Base-by-base conservation (phyloP, 2,113 vertebrate species). In the Cyprinodon variegatus region DNA sequence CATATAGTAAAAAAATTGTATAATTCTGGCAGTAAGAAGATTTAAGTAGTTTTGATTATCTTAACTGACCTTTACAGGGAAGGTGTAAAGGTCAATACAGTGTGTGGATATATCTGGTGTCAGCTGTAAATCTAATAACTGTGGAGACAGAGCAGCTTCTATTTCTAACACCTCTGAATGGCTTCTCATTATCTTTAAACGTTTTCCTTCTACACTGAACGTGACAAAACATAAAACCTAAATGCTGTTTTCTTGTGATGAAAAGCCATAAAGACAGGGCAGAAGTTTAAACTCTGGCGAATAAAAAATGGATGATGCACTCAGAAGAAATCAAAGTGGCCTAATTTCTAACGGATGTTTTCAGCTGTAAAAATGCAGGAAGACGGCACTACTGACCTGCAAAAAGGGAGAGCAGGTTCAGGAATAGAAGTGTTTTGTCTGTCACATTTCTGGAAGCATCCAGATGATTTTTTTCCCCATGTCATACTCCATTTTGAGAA, bases 281-380 rank as follows among this genome's bases (percentile, higher is more conserved):
- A 75, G 65, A 53, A 64, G 57, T 76, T 74, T 66, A n/a, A 76
- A 83, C 65, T 60, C 50, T 15, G 67, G 70, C 29, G 50, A n/a
- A 88, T 86, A 39, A 83, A 91, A 87, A 77, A 90, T 90, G 73
- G 22, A 90, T 84, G 86, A 78, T 13, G 74, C 74, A 77, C 70
- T 82, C 66, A 75, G 59, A 81, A 20, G 78, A 72, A 14, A 79
- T 79, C 76, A 77, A 71, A 85, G 68, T 88, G 86, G 0, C 76
- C 83, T 71, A 65, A 75, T 81, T 87, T 67, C 41, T 73, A 7
- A 43, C 29, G 61, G 57, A 75, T 38, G 40, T 79, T 75, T 83
- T 82, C 71, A 78, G 50, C 75, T 70, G 74, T 61, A 78, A 79
- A 81, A 65, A 38, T 1, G 29, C 29, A 29, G 74, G 66, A 86